phyloP scores from a whole-genome alignment of 2,888 invertebrate species.

The Microctonus brassicae region DNA sequence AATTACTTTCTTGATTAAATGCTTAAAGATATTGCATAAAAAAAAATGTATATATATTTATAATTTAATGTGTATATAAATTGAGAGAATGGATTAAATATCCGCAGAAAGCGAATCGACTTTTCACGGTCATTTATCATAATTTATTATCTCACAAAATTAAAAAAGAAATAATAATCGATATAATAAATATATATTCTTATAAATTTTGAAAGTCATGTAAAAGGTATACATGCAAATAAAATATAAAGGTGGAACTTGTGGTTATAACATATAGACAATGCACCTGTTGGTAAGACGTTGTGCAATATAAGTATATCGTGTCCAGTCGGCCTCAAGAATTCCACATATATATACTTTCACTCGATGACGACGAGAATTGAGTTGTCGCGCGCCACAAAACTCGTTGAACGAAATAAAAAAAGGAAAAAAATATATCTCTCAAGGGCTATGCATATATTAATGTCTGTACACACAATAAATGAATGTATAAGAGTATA shows the following conservation, averaged over 20 bases:
- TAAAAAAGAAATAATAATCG: not conserved
- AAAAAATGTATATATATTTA: not conserved
- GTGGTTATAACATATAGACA: conserved; percentile 40
- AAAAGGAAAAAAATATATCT: not conserved
- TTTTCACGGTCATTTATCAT: not conserved
- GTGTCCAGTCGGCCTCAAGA: conserved; percentile 53
- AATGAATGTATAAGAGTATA: not conserved
- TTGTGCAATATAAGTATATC: conserved; percentile 46
- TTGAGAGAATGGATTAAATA: conserved; percentile 20
- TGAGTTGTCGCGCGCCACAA: conserved; percentile 26
- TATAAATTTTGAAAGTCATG: not conserved
- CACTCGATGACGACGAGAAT: conserved; percentile 51
- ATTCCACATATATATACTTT: conserved; percentile 64
- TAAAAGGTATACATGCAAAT: not conserved
- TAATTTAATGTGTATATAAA: not conserved
- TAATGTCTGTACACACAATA: not conserved
- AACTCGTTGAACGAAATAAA: conserved; percentile 30
- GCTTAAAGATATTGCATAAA: not conserved
- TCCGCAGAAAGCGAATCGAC: conserved; percentile 31
- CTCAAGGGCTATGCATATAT: not conserved
- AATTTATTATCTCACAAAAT: not conserved
- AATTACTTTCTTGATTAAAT: too few relatives aligned
- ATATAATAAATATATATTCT: not conserved
- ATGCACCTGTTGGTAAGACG: conserved; percentile 53
- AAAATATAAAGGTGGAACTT: conserved; percentile 9